Conservation (phyloP, 2,113 vertebrate species). For the Hydrolagus affinis region DNA sequence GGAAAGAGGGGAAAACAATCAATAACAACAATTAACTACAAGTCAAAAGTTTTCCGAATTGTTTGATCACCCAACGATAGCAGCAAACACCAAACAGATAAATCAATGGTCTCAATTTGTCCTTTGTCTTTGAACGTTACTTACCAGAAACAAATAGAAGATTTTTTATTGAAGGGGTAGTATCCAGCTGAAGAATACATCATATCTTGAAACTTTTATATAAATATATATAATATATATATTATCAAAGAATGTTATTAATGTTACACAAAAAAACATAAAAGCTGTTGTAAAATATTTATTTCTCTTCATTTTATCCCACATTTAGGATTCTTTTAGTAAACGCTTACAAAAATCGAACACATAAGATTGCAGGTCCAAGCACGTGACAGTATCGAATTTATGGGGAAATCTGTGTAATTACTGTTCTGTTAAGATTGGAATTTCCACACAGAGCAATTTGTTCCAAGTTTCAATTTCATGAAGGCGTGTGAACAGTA, state of each 20-base stretch:
- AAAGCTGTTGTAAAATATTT: constrained; percentile 26
- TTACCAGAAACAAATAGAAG: neutral
- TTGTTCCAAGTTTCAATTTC: constrained; percentile 33
- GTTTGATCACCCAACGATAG: neutral
- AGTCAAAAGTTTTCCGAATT: neutral
- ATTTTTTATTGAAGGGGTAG: neutral
- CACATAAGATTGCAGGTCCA: neutral
- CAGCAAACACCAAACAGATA: neutral
- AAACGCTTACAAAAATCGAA: constrained; percentile 5
- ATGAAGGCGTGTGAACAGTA: constrained; percentile 24
- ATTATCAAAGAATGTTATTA: neutral
- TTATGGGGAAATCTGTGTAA: neutral
- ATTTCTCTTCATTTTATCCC: neutral
- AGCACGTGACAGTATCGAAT: neutral
- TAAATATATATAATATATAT: too few species aligned
- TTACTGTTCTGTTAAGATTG: constrained; percentile 20
- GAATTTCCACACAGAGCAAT: constrained; percentile 27
- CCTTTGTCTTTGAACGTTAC: neutral
- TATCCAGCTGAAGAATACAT: too few species aligned
- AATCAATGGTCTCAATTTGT: neutral
- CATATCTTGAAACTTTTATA: too few species aligned
- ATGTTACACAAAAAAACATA: neutral
- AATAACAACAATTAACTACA: too few species aligned
- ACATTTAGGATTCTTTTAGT: constrained; percentile 1
- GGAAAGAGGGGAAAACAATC: too few species aligned